These are phyloP conservation scores for Corythoichthys intestinalis DNA, from an alignment of 2,113 vertebrate genomes.

Conservation along the genomic window DNA sequence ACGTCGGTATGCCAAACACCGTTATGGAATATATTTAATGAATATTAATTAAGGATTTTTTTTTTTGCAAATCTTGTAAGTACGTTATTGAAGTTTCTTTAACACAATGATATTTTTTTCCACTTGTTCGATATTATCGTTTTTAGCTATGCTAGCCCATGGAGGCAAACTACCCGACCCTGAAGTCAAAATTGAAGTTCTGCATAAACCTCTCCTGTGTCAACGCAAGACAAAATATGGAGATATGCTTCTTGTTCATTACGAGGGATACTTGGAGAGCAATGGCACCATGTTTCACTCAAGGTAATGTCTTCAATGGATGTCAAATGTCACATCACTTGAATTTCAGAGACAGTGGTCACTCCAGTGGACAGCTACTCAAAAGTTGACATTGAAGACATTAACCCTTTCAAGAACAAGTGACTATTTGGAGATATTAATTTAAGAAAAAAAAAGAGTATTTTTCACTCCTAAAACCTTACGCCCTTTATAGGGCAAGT, in stretches of 20 bases:
- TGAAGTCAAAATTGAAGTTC: constrained; percentile 87
- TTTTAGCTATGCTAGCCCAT: constrained; percentile 57
- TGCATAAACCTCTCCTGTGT: constrained; percentile 88
- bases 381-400: not conserved
- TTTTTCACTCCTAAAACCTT: no score
- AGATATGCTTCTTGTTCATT: constrained; percentile 89
- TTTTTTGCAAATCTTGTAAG: not conserved
- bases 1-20: constrained; percentile 59
- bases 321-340: constrained; percentile 7
- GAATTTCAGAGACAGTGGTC: not conserved
- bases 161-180: constrained; percentile 85
- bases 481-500: no score
- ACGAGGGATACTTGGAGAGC: constrained; percentile 84
- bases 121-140: constrained; percentile 52
- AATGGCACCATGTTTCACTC: constrained; percentile 90
- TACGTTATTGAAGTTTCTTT: not conserved
- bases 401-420: not conserved
- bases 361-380: not conserved
- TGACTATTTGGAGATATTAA: no score
- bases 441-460: no score
- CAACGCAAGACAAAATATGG: constrained; percentile 85
- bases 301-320: constrained; percentile 75
- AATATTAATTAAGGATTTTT: not conserved
- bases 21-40: constrained; percentile 1
- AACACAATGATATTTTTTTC: constrained; percentile 60